phyloP scores from a whole-genome alignment of 1,140 invertebrate genomes.

The Diachasma alloeum region DNA sequence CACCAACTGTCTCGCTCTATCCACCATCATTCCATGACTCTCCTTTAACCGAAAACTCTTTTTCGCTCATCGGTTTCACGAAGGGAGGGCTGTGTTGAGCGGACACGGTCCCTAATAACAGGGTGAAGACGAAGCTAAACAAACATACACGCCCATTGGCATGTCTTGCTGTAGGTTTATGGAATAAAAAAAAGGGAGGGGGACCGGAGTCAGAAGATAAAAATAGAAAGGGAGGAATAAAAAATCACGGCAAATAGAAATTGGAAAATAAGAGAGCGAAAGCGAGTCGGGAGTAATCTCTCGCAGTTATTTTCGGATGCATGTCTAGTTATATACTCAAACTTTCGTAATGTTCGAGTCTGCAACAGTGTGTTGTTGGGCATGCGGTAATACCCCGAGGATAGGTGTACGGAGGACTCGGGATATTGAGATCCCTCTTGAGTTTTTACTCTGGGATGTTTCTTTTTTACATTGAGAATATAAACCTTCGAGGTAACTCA shows the following conservation, averaged over 20 bases:
- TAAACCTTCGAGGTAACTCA: not conserved
- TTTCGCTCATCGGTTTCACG: conserved; percentile 10
- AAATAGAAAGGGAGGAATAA: conserved; percentile 38
- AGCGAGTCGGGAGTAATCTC: not conserved
- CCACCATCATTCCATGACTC: not conserved
- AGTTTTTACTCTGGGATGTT: not conserved
- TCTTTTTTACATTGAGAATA: not conserved
- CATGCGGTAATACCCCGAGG: not conserved
- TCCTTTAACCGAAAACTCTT: not conserved
- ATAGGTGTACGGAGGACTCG: not conserved
- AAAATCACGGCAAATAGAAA: not conserved
- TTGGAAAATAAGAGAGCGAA: not conserved
- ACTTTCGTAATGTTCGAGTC: not conserved
- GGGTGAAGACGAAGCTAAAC: conserved; percentile 59
- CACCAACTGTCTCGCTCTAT: not conserved
- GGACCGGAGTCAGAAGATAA: not conserved
- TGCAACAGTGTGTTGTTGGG: not conserved
- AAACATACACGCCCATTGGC: conserved; percentile 64
- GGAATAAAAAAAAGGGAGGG: conserved; percentile 35
- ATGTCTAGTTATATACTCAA: not conserved
- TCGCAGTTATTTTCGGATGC: not conserved
- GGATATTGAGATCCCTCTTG: not conserved
- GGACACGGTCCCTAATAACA: conserved; percentile 59
- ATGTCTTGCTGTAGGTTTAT: conserved; percentile 58
- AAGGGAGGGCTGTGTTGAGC: conserved; percentile 30